A percentile compares a stretch with the other conserved stretches of the same genome.
Evolutionary conservation across 2,113 vertebrate genomes (phyloP).

Genomic region (Callorhinus ursinus): DNA sequence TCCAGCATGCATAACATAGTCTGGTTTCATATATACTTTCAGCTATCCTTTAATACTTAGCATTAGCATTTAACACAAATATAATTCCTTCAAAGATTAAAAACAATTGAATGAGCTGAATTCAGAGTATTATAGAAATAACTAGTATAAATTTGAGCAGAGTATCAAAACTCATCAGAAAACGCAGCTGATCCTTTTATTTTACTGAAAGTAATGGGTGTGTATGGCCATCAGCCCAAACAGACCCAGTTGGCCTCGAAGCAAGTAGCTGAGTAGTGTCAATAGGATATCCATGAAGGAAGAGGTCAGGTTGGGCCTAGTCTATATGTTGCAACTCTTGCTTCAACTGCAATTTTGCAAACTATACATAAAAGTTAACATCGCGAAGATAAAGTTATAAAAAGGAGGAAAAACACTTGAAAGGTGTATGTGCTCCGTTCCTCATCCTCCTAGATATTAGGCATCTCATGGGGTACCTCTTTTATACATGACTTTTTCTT

Average conservation of each 20-base stretch:
- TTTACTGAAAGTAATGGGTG: background rate
- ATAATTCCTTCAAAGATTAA: conserved; percentile 15
- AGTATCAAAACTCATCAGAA: conserved; percentile 12
- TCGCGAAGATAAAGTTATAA: background rate
- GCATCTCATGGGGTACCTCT: background rate
- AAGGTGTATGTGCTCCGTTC: background rate
- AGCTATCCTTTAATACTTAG: background rate
- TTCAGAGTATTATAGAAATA: background rate
- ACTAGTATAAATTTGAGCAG: conserved; percentile 31
- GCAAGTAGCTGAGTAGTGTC: background rate
- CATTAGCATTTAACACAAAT: conserved; percentile 40
- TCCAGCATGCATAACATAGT: conserved; percentile 18
- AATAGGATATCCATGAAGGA: background rate
- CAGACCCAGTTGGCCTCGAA: background rate
- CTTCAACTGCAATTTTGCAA: conserved; percentile 31
- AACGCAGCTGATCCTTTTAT: background rate
- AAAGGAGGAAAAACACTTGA: background rate
- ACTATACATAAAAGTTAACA: conserved; percentile 41
- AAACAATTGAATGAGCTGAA: conserved; percentile 13
- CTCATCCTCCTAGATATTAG: background rate
- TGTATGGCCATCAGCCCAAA: background rate
- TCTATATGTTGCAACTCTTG: conserved; percentile 10
- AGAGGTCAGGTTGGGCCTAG: background rate
- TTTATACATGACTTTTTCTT: background rate
- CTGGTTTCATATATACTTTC: background rate